phyloP scores from a whole-genome alignment of 2,113 vertebrate genomes.

The Acrocephalus arundinaceus region DNA sequence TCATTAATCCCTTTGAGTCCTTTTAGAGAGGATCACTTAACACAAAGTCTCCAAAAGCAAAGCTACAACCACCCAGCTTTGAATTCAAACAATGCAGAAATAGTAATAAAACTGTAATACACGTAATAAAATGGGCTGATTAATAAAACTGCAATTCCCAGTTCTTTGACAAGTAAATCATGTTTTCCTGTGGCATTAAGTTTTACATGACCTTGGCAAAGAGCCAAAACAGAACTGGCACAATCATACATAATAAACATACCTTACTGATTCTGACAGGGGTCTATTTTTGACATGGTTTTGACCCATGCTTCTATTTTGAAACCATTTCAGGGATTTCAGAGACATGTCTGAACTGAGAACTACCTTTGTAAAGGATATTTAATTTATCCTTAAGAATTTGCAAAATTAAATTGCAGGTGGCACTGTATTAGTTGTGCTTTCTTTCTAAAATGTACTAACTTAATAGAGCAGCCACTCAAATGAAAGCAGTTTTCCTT shows the following conservation, averaged over 20 bases:
- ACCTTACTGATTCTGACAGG: not conserved
- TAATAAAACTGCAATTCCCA: not conserved
- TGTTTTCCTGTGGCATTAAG: not conserved
- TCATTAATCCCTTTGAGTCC: not conserved
- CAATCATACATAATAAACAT: not conserved
- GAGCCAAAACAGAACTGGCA: not conserved
- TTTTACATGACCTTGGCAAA: not conserved
- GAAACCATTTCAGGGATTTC: slow-evolving; percentile 11
- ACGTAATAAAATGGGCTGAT: not conserved
- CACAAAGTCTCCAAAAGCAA: not conserved
- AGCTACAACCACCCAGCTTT: not conserved
- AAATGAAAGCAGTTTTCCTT: not conserved
- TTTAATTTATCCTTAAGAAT: not conserved
- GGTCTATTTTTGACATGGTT: slow-evolving; percentile 29
- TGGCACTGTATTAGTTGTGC: not conserved
- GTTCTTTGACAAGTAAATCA: not conserved
- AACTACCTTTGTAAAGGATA: not conserved
- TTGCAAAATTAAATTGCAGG: not conserved
- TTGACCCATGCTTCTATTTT: slow-evolving; percentile 35
- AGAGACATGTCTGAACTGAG: not conserved
- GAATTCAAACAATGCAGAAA: not conserved
- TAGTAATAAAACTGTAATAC: not conserved
- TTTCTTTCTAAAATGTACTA: not conserved
- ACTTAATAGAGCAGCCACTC: not conserved
- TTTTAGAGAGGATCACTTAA: not conserved